Evolutionary conservation across 2,797 vertebrate genomes (phyloP).

Genomic region (Nasua narica): DNA sequence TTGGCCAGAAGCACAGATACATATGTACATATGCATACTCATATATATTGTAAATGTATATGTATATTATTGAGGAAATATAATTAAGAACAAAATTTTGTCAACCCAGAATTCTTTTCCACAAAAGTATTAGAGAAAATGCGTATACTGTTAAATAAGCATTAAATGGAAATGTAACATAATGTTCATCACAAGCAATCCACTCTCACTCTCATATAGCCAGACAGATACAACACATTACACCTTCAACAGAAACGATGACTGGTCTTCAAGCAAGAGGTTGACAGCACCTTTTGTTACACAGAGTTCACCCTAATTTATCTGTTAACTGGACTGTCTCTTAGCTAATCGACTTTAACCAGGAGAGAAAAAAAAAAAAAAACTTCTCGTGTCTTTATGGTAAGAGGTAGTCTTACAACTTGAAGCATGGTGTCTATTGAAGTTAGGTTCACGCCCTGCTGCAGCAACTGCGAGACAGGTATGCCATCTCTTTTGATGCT

Average conservation of each 20-base stretch:
- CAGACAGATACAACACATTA: neutral
- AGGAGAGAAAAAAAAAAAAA: neutral
- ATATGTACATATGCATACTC: neutral
- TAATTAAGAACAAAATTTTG: neutral
- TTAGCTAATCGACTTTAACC: neutral
- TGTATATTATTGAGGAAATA: neutral
- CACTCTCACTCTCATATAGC: neutral
- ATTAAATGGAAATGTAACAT: neutral
- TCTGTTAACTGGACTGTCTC: neutral
- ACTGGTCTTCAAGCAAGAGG: neutral
- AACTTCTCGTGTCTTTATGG: neutral
- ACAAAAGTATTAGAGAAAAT: neutral
- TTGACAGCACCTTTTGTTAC: neutral
- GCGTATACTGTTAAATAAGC: neutral
- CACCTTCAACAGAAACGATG: neutral
- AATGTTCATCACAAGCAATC: neutral
- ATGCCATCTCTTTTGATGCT: neutral
- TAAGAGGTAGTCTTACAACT: neutral
- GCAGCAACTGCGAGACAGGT: neutral
- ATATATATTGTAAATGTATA: neutral
- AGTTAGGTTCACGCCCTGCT: neutral
- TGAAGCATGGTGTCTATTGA: neutral
- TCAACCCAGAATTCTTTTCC: neutral
- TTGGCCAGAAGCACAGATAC: neutral
- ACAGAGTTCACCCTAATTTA: neutral